Evolutionary conservation across 2,888 invertebrate species (phyloP).

Genomic region (Acleris laterana): DNA sequence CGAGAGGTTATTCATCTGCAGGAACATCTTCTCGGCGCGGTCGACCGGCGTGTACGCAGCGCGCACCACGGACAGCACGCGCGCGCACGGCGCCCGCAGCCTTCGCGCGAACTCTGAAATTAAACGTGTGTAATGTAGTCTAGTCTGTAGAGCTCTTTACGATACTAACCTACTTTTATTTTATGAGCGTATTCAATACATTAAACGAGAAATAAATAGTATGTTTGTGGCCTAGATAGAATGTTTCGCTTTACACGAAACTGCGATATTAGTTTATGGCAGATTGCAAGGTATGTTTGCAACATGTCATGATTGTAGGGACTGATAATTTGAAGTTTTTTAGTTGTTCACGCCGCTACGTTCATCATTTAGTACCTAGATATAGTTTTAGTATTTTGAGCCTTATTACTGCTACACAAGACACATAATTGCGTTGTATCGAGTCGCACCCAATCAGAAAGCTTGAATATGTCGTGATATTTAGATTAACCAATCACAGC

Average conservation of each 20-base stretch:
- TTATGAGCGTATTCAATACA: neutral
- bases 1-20: conserved; percentile 88
- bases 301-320: neutral
- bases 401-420: too few relatives aligned
- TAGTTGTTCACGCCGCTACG: too few relatives aligned
- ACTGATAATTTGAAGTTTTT: too few relatives aligned
- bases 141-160: neutral
- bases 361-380: too few relatives aligned
- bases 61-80: conserved; percentile 57
- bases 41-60: conserved; percentile 86
- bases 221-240: conserved; percentile 6
- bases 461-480: too few relatives aligned
- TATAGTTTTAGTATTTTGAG: too few relatives aligned
- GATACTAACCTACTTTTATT: conserved; percentile 17
- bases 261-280: neutral
- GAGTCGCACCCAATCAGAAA: too few relatives aligned
- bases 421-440: too few relatives aligned
- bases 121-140: neutral
- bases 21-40: conserved; percentile 86
- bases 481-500: too few relatives aligned
- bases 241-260: neutral
- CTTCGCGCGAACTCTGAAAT: conserved; percentile 69
- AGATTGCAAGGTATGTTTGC: neutral
- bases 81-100: conserved; percentile 61
- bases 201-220: neutral